Evolutionary conservation across 2,113 vertebrate species (phyloP), one percentile per base, ranked within the genome.

Genomic region (Pogonocichla stellata): DNA sequence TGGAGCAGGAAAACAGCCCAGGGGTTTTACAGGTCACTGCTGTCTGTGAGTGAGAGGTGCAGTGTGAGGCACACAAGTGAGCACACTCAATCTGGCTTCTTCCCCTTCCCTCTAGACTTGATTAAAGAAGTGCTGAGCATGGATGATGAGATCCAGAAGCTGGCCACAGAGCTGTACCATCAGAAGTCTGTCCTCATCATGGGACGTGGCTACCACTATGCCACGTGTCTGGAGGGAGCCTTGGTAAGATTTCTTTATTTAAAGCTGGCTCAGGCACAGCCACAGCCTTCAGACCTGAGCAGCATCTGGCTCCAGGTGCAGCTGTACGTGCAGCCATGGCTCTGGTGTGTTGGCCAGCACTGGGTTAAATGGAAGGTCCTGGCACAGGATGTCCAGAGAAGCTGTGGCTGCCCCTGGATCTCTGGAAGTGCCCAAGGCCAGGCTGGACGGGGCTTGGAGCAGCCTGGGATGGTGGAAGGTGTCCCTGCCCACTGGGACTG

Each of bases 181-280:
- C 99, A 99, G 98, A 99, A 99, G 97, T 99, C 99, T 3, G 99
- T 99, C 6, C 98, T 99, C 91, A 99, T 99, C 96, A 99, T 99
- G 99, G 99, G 99, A 28, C 98, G 99, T 86, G 99, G 99, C 12
- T 99, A 99, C 97, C 99, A 99, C 95, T 99, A 99, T 1, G 99
- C 99, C 64, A 99, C 99, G 2, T 99, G 99, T 94, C 98, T 99
- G 50, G 99, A 99, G 97, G 99, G 99, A 77, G 99, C 99, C 7
- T 97, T 99, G 98, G 99, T 99, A 87, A 98, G 74, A 66, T 47
- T 25, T 43, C 36, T 69, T 65, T 3, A 2, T 42, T 51, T n/a
- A 10, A 13, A 45, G 19, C 48, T 50, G 33, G 1, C 43, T 86
- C 33, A 34, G n/a, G 26, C 14, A 3, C 22, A 40, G n/a, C 53